These are phyloP conservation scores for Tipula confusa DNA, from an alignment of 2,888 invertebrate species.

Conservation along the genomic window DNA sequence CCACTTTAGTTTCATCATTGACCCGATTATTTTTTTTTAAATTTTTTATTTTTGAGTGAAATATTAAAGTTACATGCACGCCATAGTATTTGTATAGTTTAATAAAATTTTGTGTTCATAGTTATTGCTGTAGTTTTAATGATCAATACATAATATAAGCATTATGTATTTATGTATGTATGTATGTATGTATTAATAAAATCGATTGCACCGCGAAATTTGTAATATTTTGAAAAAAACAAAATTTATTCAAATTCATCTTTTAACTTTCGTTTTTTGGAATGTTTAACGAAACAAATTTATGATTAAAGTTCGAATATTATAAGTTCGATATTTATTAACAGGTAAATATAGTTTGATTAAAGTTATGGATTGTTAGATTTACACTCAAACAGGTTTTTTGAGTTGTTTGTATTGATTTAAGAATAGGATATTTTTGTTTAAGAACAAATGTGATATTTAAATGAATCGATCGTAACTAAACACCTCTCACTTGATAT, in stretches of 20 bases:
- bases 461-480: no score
- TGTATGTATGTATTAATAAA: neutral
- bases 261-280: neutral
- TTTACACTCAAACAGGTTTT: neutral
- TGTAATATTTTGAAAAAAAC: neutral
- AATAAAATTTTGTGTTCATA: neutral
- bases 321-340: neutral
- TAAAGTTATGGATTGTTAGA: neutral
- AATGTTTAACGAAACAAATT: neutral
- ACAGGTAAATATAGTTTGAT: neutral
- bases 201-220: neutral
- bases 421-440: no score
- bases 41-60: neutral
- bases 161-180: neutral
- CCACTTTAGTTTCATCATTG: conserved; percentile 34
- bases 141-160: neutral
- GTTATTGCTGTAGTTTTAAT: neutral
- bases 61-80: neutral
- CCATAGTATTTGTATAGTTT: neutral
- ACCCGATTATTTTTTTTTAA: conserved; percentile 33
- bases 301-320: neutral
- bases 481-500: no score
- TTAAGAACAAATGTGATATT: no score
- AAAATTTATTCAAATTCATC: neutral
- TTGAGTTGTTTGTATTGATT: no score